Base-by-base conservation (phyloP, 1,140 invertebrate genomes). In the Micrasema longulum region DNA sequence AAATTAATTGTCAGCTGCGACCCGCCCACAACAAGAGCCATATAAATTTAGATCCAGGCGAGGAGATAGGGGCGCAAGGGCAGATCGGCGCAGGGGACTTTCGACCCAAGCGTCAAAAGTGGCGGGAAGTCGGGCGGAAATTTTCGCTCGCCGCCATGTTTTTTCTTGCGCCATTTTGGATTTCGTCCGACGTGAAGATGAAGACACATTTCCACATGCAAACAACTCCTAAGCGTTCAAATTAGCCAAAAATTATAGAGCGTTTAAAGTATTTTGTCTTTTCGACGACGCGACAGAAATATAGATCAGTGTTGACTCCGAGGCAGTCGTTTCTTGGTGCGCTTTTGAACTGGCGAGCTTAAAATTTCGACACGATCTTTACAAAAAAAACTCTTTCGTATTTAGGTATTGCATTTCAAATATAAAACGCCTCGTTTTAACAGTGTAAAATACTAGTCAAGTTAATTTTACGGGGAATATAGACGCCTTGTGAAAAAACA, bases 201-300 rank as follows among this genome's bases (percentile, higher is more conserved):
- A 64, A 64, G 60, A 47, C n/a, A 22, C 38, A 7, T 31, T 35
- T 7, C 47, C 60, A 64, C 60, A 22, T 64, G 60, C 43, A 47
- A 14, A 47, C n/a, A 23, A 14, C 12, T 48, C n/a, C 36, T 60
- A 69, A 60, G 47, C 55, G 67, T 60, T 69, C 67, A 60, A 69
- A 69, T 69, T 69, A 69, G 67, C 45, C 41, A 47, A 22, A 69
- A 60, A 69, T 69, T 69, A 69, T 69, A 60, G 67, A 36, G 53
- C 23, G 23, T 69, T 69, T 69, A 69, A 69, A 53, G 38, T 43
- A 35, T 47, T 69, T 50, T 69, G 67, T 60, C 60, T 23, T 18
- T 47, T 23, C 10, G 52, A 14, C 22, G 36, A 14, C 31, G 35
- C 50, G 65, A 11, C 35, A 43, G 14, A 45, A 68, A 45, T 26